Evolutionary conservation across 2,888 invertebrate species (phyloP).

Genomic region (Drosophila cognata): DNA sequence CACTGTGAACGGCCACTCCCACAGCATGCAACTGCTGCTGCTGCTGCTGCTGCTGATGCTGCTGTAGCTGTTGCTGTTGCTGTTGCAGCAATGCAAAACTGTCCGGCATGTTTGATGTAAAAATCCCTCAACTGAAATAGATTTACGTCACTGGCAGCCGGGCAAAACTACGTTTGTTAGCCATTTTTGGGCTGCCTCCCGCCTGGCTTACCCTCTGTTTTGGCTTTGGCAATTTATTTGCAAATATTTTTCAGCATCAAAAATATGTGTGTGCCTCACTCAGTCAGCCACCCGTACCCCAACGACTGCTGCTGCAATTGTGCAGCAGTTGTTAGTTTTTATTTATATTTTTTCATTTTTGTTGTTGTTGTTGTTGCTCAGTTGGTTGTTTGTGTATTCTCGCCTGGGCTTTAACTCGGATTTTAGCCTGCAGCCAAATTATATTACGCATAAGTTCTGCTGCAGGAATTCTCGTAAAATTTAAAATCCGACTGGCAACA

Average conservation of each 20-base stretch:
- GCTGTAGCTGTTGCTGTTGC: slow-evolving; percentile 3
- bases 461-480: slow-evolving; percentile 44
- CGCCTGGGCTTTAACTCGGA: slow-evolving; percentile 52
- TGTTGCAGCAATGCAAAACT: slow-evolving; percentile 63
- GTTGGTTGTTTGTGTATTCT: slow-evolving; percentile 43
- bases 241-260: slow-evolving; percentile 76
- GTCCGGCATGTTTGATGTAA: slow-evolving; percentile 78
- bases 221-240: slow-evolving; percentile 68
- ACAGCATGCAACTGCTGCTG: slow-evolving; percentile 44
- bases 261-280: slow-evolving; percentile 56
- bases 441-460: slow-evolving; percentile 50
- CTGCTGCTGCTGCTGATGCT: background rate
- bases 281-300: background rate
- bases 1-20: slow-evolving; percentile 51
- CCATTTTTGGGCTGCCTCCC: slow-evolving; percentile 47
- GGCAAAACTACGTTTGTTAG: slow-evolving; percentile 54
- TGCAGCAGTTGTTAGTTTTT: slow-evolving; percentile 61
- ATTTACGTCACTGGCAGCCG: slow-evolving; percentile 80
- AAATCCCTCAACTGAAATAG: slow-evolving; percentile 81
- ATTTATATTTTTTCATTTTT: slow-evolving; percentile 39
- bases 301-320: slow-evolving; percentile 35
- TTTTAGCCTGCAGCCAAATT: slow-evolving; percentile 53
- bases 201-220: slow-evolving; percentile 17
- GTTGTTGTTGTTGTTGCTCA: slow-evolving; percentile 7
- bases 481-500: slow-evolving; percentile 41